A percentile compares a stretch with the other conserved stretches of the same genome.
These are phyloP conservation scores for Chascanopsetta lugubris DNA, from an alignment of 2,113 vertebrate genomes.

Conservation along the genomic window DNA sequence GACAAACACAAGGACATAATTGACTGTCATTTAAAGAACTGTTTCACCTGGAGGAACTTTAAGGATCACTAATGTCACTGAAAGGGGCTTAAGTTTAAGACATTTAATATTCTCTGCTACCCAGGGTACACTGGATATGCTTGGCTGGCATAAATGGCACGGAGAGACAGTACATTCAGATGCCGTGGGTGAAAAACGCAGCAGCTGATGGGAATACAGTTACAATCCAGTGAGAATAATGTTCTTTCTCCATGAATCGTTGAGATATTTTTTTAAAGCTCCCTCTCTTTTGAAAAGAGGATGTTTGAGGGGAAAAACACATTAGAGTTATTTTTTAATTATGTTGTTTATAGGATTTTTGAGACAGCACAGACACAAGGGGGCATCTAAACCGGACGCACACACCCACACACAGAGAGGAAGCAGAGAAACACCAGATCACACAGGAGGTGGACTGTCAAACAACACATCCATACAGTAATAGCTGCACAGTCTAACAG, in stretches of 20 bases:
- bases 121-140: background rate
- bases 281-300: background rate
- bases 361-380: constrained; percentile 19
- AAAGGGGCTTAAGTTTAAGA: background rate
- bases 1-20: background rate
- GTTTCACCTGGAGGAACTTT: background rate
- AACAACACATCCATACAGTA: constrained; percentile 41
- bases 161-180: constrained; percentile 3
- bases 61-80: background rate
- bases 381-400: constrained; percentile 38
- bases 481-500: constrained; percentile 40
- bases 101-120: background rate
- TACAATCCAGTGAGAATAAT: background rate
- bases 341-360: constrained; percentile 25
- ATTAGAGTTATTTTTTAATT: constrained; percentile 40
- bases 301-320: constrained; percentile 39
- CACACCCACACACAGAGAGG: constrained; percentile 40
- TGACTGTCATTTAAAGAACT: background rate
- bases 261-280: no score
- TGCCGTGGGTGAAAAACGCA: constrained; percentile 14
- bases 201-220: background rate
- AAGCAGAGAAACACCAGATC: constrained; percentile 35
- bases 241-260: background rate
- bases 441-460: constrained; percentile 44
- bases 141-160: background rate